Percentiles rank a stretch among this genome's conserved stretches.
Conservation (phyloP, 1,140 invertebrate genomes). For the Radopholus similis region DNA sequence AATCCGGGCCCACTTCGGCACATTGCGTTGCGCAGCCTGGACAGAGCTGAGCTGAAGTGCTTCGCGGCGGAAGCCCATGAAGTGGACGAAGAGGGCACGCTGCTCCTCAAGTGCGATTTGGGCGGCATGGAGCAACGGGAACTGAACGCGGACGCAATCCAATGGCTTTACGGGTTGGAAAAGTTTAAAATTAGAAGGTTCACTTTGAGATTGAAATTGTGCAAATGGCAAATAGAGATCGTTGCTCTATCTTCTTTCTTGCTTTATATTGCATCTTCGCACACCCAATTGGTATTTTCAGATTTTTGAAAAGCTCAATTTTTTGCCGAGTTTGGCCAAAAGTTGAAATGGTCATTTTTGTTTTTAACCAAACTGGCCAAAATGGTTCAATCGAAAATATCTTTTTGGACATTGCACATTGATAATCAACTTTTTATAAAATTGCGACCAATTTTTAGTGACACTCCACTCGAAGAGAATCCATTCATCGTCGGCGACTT, state of each 20-base stretch:
- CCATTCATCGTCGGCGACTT: conserved; percentile 7
- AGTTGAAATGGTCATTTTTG: too few species aligned
- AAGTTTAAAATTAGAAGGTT: conserved; percentile 13
- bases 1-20: neutral
- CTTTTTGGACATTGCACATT: too few species aligned
- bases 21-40: conserved; percentile 10
- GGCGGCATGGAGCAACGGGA: neutral
- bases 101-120: conserved; percentile 26
- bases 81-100: neutral
- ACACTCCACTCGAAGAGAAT: conserved; percentile 3
- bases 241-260: neutral
- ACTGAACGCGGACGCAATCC: neutral
- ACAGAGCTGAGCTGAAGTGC: conserved; percentile 21
- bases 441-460: too few species aligned
- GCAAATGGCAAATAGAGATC: conserved; percentile 1
- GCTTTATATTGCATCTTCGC: too few species aligned
- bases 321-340: too few species aligned
- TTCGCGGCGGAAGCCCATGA: conserved; percentile 5
- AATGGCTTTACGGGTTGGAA: conserved; percentile 39
- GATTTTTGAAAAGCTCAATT: too few species aligned
- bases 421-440: too few species aligned
- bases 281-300: too few species aligned
- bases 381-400: too few species aligned
- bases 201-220: neutral
- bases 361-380: too few species aligned